phyloP scores from a whole-genome alignment of 2,888 invertebrate genomes.

The Dasypogon diadema region DNA sequence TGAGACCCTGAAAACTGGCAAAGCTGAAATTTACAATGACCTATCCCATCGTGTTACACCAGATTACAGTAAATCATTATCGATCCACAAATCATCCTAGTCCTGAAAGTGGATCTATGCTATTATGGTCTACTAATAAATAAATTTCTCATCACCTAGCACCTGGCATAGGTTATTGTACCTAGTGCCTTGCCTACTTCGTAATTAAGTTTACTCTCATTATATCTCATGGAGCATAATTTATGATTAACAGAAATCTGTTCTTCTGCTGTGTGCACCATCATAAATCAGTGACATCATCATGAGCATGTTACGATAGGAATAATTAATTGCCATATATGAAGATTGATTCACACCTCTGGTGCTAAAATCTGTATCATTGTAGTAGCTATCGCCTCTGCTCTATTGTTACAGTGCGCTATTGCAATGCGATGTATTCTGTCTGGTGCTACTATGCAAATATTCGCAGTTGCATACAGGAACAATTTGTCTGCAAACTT shows the following conservation, averaged over 20 bases:
- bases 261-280: conserved; percentile 52
- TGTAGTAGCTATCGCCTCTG: conserved; percentile 50
- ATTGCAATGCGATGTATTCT: conserved; percentile 1
- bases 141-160: conserved; percentile 34
- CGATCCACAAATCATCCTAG: conserved; percentile 29
- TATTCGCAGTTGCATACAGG: background rate
- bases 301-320: conserved; percentile 56
- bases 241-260: conserved; percentile 55
- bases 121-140: conserved; percentile 19
- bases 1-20: too few relatives aligned
- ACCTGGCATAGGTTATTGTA: conserved; percentile 35
- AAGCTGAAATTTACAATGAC: background rate
- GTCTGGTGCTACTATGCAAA: background rate
- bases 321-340: conserved; percentile 56
- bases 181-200: conserved; percentile 19
- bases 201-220: conserved; percentile 56
- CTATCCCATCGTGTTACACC: background rate
- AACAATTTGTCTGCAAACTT: conserved; percentile 21
- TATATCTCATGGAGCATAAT: conserved; percentile 54
- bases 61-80: conserved; percentile 20
- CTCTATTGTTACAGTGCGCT: conserved; percentile 35
- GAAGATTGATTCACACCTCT: conserved; percentile 56
- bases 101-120: background rate
- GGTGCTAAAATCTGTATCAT: conserved; percentile 55
- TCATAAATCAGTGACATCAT: conserved; percentile 56